These are phyloP conservation scores for Orchestes rusci DNA, from an alignment of 2,888 invertebrate genomes.

Conservation along the genomic window DNA sequence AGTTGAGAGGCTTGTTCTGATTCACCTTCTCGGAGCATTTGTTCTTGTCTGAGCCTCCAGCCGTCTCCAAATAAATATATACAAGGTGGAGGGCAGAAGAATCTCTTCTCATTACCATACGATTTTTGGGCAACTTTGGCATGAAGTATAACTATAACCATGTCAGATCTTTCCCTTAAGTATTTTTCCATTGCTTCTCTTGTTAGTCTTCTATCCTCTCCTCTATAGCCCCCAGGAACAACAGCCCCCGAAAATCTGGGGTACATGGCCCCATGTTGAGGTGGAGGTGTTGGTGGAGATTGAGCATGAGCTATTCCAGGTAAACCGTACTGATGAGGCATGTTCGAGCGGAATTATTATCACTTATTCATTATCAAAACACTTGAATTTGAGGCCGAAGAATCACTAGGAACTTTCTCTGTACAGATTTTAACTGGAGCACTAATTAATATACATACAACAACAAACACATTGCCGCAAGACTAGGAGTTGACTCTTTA, in stretches of 20 bases:
- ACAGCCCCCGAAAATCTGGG: slow-evolving; percentile 57
- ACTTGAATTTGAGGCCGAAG: background rate
- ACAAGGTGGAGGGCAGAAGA: slow-evolving; percentile 99
- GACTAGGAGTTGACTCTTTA: slow-evolving; percentile 22
- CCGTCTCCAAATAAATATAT: slow-evolving; percentile 98
- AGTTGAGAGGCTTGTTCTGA: slow-evolving; percentile 86
- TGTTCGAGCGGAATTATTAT: slow-evolving; percentile 42
- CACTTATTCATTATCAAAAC: slow-evolving; percentile 4
- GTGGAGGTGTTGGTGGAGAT: slow-evolving; percentile 70
- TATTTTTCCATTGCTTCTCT: slow-evolving; percentile 96
- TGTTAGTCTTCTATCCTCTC: slow-evolving; percentile 76
- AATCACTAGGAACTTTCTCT: slow-evolving; percentile 6
- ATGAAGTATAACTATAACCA: slow-evolving; percentile 95
- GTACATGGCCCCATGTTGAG: slow-evolving; percentile 58
- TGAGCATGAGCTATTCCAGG: slow-evolving; percentile 67
- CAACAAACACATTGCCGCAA: slow-evolving; percentile 23
- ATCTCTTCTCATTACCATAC: slow-evolving; percentile 98
- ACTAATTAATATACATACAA: slow-evolving; percentile 8
- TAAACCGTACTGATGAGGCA: slow-evolving; percentile 78
- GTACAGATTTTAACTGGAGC: slow-evolving; percentile 3
- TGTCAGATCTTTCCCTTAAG: slow-evolving; percentile 86
- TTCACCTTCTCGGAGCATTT: slow-evolving; percentile 85
- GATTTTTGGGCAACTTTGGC: slow-evolving; percentile 99
- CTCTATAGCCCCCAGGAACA: slow-evolving; percentile 54
- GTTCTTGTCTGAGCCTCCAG: slow-evolving; percentile 92